A percentile compares a stretch with the other conserved stretches of the same genome.
Evolutionary conservation across 2,888 invertebrate genomes (phyloP).

Genomic region (Willowsia nigromaculata): DNA sequence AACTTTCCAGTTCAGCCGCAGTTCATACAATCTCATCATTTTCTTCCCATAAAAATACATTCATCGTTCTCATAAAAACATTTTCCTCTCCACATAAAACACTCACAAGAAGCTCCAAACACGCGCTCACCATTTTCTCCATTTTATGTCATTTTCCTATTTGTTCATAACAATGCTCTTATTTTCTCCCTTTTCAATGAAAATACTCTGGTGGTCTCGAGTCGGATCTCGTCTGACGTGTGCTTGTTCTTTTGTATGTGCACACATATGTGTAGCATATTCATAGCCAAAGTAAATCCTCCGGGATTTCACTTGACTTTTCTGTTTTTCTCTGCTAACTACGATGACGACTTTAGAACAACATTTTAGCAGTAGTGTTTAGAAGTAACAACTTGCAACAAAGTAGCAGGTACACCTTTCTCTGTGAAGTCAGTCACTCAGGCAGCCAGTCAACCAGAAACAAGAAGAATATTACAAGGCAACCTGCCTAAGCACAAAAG

Average conservation of each 20-base stretch:
- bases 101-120: neutral
- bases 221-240: slow-evolving; percentile 4
- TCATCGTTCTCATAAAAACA: neutral
- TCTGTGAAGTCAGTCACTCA: neutral
- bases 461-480: slow-evolving; percentile 6
- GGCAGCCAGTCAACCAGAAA: neutral
- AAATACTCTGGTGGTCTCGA: neutral
- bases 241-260: neutral
- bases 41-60: neutral
- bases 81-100: neutral
- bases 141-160: slow-evolving; percentile 28
- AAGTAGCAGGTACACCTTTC: neutral
- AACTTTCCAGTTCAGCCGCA: neutral
- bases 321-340: neutral
- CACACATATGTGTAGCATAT: neutral
- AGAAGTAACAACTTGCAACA: neutral
- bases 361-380: neutral
- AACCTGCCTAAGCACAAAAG: neutral
- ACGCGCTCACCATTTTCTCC: neutral
- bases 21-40: neutral
- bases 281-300: neutral
- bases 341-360: neutral
- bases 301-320: slow-evolving; percentile 51
- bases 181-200: neutral
- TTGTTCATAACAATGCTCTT: neutral